Evolutionary conservation across 92 coral and sea anemone species (phyloP).

Genomic region (Epizoanthus stellaris): DNA sequence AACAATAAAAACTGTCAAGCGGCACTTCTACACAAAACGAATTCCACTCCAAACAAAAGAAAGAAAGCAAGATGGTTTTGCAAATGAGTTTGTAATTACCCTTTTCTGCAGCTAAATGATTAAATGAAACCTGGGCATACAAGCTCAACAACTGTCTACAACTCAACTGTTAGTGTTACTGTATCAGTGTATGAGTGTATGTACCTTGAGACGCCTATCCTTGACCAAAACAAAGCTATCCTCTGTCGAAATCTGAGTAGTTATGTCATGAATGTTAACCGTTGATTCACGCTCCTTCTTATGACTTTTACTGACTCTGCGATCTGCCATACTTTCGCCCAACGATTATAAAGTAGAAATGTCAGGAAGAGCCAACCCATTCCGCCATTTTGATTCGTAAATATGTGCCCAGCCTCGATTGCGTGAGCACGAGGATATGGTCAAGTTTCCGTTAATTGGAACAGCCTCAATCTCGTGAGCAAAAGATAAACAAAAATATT

Average conservation of each 20-base stretch:
- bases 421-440: background rate
- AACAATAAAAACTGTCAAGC: slow-evolving; percentile 18
- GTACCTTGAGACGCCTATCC: slow-evolving; percentile 80
- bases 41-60: slow-evolving; percentile 32
- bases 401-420: slow-evolving; percentile 35
- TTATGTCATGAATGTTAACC: slow-evolving; percentile 43
- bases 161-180: background rate
- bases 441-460: background rate
- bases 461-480: slow-evolving; percentile 44
- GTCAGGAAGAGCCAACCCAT: slow-evolving; percentile 15
- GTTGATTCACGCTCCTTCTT: slow-evolving; percentile 81
- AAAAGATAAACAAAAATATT: background rate
- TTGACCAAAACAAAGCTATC: slow-evolving; percentile 67
- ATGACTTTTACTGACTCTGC: slow-evolving; percentile 60
- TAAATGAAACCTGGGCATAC: slow-evolving; percentile 8
- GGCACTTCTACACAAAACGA: slow-evolving; percentile 5
- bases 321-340: slow-evolving; percentile 71
- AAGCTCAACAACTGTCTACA: background rate
- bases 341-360: slow-evolving; percentile 20
- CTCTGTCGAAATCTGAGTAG: slow-evolving; percentile 66
- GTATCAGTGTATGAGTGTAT: background rate
- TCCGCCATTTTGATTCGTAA: slow-evolving; percentile 43
- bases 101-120: slow-evolving; percentile 18
- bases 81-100: slow-evolving; percentile 37
- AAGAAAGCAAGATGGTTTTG: slow-evolving; percentile 4